Conservation (phyloP, 2,888 invertebrate genomes). For the Eilema sororculum region DNA sequence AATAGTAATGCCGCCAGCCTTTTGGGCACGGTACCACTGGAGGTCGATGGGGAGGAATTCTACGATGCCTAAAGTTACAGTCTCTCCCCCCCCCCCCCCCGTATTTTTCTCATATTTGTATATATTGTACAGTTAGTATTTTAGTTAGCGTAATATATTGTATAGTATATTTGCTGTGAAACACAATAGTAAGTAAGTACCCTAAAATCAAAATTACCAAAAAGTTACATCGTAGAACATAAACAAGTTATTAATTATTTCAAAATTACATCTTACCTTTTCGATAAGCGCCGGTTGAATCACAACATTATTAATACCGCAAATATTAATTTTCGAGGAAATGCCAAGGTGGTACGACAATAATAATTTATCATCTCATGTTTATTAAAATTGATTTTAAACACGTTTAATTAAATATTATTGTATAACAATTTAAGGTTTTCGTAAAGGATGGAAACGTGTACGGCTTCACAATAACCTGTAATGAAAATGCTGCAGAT, state of each 20-base stretch:
- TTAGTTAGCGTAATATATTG: no score
- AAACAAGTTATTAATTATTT: conserved; percentile 8
- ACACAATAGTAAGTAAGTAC: no score
- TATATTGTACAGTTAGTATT: no score
- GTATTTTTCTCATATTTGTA: no score
- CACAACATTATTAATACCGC: neutral
- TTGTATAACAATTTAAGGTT: conserved; percentile 32
- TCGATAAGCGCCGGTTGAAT: conserved; percentile 1
- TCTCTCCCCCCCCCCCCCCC: no score
- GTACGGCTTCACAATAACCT: conserved; percentile 31
- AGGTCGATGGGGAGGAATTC: no score
- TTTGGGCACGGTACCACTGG: no score
- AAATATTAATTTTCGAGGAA: conserved; percentile 1
- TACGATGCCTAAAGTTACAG: no score
- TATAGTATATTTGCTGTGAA: no score
- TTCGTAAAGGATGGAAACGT: conserved; percentile 24
- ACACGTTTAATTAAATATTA: conserved; percentile 44
- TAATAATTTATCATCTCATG: conserved; percentile 11
- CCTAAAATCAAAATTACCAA: neutral
- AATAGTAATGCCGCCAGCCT: no score
- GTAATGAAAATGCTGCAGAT: conserved; percentile 49
- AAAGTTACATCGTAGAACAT: neutral
- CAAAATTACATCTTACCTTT: neutral
- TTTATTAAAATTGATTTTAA: conserved; percentile 42
- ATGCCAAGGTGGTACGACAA: conserved; percentile 3